A percentile compares a stretch with the other conserved stretches of the same genome.
These are phyloP conservation scores for Takifugu bimaculatus DNA, from an alignment of 2,113 vertebrate species.

Conservation along the genomic window DNA sequence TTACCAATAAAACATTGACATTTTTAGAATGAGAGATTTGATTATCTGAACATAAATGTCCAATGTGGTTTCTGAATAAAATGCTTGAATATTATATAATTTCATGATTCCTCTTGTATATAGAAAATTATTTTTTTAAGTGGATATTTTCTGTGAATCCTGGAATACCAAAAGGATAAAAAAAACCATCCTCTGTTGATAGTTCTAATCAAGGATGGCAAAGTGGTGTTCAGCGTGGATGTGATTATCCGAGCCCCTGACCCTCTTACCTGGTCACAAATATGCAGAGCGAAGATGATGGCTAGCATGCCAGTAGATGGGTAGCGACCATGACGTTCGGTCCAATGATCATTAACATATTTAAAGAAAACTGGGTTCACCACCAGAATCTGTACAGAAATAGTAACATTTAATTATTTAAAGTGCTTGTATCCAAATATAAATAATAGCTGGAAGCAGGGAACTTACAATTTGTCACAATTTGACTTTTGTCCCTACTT, in stretches of 20 bases:
- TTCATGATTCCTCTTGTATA: neutral
- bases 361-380: conserved; percentile 76
- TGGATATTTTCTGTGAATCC: too few species aligned
- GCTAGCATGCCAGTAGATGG: conserved; percentile 79
- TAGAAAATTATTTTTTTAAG: neutral
- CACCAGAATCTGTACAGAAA: conserved; percentile 68
- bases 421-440: neutral
- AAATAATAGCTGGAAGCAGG: too few species aligned
- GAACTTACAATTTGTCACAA: too few species aligned
- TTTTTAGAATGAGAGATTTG: neutral
- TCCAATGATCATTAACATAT: conserved; percentile 75
- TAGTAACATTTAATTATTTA: neutral
- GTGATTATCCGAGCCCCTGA: neutral
- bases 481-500: too few species aligned
- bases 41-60: too few species aligned
- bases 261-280: conserved; percentile 72
- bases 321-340: conserved; percentile 72
- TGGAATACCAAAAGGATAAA: too few species aligned
- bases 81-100: neutral
- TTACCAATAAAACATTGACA: neutral
- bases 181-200: too few species aligned
- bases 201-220: too few species aligned
- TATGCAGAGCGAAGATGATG: conserved; percentile 75
- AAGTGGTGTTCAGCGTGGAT: too few species aligned
- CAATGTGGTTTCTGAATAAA: too few species aligned